phyloP scores from a whole-genome alignment of 1,140 invertebrate genomes.

The Temnothorax nylanderi region DNA sequence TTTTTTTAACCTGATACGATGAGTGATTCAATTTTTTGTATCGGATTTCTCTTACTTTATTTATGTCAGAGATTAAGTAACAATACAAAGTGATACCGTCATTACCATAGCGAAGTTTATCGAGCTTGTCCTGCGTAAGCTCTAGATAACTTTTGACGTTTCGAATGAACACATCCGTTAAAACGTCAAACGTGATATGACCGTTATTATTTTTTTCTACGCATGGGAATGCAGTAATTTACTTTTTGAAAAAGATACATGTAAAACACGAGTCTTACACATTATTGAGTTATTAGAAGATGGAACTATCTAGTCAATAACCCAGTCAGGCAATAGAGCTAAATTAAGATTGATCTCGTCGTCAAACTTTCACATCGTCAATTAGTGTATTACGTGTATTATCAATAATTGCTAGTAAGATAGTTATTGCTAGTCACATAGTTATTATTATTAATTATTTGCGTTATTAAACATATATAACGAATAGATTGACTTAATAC shows the following conservation, averaged over 20 bases:
- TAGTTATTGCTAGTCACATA: background rate
- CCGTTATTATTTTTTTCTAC: background rate
- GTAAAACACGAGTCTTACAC: background rate
- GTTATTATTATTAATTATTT: background rate
- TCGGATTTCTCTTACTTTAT: background rate
- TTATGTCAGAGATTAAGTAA: background rate
- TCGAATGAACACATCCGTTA: background rate
- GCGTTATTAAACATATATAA: background rate
- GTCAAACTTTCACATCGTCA: background rate
- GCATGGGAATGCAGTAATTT: background rate
- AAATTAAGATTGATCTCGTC: background rate
- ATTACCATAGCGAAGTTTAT: background rate
- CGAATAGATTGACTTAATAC: background rate
- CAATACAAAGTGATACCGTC: background rate
- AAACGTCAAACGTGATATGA: conserved; percentile 17
- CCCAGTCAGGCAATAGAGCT: background rate
- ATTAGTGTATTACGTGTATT: background rate
- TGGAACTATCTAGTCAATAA: background rate
- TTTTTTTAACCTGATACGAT: no score
- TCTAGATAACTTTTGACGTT: conserved; percentile 31
- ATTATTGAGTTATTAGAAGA: conserved; percentile 15
- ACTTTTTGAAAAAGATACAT: background rate
- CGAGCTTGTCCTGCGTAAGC: background rate
- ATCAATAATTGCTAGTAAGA: no score
- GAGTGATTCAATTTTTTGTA: background rate